A percentile compares a stretch with the other conserved stretches of the same genome.
Conservation (phyloP, 1,140 invertebrate genomes). For the Drosophila orena region DNA sequence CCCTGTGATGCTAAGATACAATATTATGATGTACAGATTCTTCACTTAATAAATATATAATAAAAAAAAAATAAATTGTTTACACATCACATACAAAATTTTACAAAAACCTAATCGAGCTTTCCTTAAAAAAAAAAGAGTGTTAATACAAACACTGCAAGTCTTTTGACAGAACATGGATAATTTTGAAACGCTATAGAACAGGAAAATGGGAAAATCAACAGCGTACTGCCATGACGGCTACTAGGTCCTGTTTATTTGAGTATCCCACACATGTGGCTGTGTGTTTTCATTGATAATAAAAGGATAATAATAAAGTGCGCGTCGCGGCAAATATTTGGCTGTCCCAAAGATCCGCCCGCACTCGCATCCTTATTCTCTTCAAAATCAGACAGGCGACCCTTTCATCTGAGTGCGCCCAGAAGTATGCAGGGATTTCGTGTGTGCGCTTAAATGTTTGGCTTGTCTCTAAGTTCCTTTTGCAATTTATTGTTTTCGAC, state of each 20-base stretch:
- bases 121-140: no score
- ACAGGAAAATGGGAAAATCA: background rate
- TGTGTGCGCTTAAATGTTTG: constrained; percentile 10
- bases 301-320: constrained; percentile 80
- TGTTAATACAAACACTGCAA: no score
- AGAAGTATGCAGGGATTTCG: constrained; percentile 37
- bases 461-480: constrained; percentile 41
- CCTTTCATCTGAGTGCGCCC: constrained; percentile 57
- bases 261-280: constrained; percentile 16
- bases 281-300: constrained; percentile 76
- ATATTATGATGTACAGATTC: no score
- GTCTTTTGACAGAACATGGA: no score
- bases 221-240: background rate
- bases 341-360: constrained; percentile 12
- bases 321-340: constrained; percentile 76
- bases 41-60: no score
- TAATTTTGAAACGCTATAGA: no score
- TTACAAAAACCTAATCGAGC: no score
- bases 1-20: no score
- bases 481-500: constrained; percentile 78
- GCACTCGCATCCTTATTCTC: background rate
- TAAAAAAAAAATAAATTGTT: no score
- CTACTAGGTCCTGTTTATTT: constrained; percentile 70
- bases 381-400: constrained; percentile 46
- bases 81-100: no score